Evolutionary conservation across 2,113 vertebrate species (phyloP), one percentile per base, ranked within the genome.

Genomic region (Rhombomys opimus): DNA sequence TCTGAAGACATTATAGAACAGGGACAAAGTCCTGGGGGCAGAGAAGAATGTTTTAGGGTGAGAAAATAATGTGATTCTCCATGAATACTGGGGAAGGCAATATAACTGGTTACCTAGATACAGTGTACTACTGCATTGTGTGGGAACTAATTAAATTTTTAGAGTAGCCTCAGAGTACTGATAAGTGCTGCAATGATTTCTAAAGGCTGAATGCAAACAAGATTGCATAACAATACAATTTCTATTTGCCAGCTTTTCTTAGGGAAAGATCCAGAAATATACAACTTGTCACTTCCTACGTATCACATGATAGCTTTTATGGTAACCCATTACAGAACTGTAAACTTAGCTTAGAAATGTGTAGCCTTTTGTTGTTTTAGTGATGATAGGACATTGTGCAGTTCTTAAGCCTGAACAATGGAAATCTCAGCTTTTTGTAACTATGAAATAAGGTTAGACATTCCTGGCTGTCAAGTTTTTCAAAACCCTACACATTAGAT

Each of bases 401-500:
- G 2, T 18, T 38, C n/a, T 61, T 30, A 63, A 63, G n/a, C 1
- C n/a, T 63, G 4, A 63, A 46, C 14, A 65, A 30, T 46, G 13
- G 81, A 46, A 8, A 41, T 41, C 61, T 18, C 78, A 46, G 23
- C n/a, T 63, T 27, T n/a, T 85, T 46, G n/a, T 30, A 85, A 41
- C 4, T 46, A 65, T 63, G 7, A 80, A 9, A 1, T 30, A 41
- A 30, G 14, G 0, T 41, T 30, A 9, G 22, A 65, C 23, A 30
- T 41, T 25, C 8, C 25, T 65, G 38, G 38, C 59, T 46, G 14
- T 46, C 14, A 85, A 17, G 0, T 18, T 85, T 65, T 85, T 63
- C 41, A 86, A 88, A 75, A 91, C 41, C 15, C 6, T 87, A 25
- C 89, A 95, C 52, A 38, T 70, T 23, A 87, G 11, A 95, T 89